These are phyloP conservation scores for Plagiodera versicolora DNA, from an alignment of 2,888 invertebrate genomes.

Conservation along the genomic window DNA sequence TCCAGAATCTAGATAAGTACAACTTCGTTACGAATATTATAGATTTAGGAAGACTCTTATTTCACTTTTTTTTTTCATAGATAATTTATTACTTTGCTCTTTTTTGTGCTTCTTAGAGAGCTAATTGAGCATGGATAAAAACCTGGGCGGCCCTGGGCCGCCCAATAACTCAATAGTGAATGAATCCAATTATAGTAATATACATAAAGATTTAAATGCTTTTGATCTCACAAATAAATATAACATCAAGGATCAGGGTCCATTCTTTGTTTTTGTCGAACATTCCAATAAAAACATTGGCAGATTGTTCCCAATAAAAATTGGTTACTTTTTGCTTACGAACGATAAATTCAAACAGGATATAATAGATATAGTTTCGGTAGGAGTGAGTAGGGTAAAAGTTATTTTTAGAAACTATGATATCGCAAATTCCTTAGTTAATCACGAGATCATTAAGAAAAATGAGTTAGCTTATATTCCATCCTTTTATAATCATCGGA, in stretches of 20 bases:
- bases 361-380: too few relatives aligned
- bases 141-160: neutral
- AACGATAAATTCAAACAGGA: too few relatives aligned
- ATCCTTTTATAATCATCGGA: neutral
- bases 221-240: too few relatives aligned
- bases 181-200: neutral
- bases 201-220: too few relatives aligned
- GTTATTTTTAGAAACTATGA: neutral
- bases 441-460: neutral
- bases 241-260: too few relatives aligned
- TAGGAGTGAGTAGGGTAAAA: too few relatives aligned
- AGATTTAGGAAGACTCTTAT: neutral
- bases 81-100: neutral
- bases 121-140: neutral
- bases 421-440: neutral
- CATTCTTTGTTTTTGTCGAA: too few relatives aligned
- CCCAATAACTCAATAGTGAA: neutral
- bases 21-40: neutral
- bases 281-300: neutral
- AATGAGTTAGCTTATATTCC: slow-evolving; percentile 11
- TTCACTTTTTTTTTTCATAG: neutral
- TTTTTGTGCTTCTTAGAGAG: neutral
- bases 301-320: neutral
- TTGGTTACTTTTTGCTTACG: neutral
- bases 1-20: neutral